Percentiles rank a stretch among this genome's conserved stretches.
Evolutionary conservation across 2,888 invertebrate species (phyloP).

Genomic region (Proisotoma minuta): DNA sequence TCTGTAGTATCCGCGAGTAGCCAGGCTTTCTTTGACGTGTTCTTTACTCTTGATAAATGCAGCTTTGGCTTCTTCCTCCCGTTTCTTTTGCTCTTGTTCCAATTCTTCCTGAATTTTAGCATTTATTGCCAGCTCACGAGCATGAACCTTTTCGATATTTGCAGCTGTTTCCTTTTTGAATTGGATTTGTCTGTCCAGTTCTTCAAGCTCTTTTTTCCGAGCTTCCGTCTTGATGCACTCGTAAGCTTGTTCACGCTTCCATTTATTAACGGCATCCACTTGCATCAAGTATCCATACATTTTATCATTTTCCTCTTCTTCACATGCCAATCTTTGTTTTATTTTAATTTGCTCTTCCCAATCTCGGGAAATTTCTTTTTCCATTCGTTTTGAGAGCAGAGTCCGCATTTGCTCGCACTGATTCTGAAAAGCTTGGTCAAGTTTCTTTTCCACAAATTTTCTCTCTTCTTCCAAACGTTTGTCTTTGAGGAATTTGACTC

Average conservation of each 20-base stretch:
- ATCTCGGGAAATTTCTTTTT: slow-evolving; percentile 40
- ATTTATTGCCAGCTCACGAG: slow-evolving; percentile 30
- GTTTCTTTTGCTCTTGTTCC: slow-evolving; percentile 23
- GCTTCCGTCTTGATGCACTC: slow-evolving; percentile 27
- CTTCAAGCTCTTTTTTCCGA: slow-evolving; percentile 23
- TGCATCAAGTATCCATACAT: slow-evolving; percentile 36
- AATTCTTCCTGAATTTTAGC: slow-evolving; percentile 24
- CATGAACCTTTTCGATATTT: slow-evolving; percentile 19
- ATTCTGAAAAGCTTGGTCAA: slow-evolving; percentile 39
- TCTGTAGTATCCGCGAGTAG: slow-evolving; percentile 39
- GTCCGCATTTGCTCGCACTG: slow-evolving; percentile 42
- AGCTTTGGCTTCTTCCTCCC: slow-evolving; percentile 30
- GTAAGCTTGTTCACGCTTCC: slow-evolving; percentile 36
- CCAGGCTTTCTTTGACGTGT: slow-evolving; percentile 42
- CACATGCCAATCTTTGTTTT: slow-evolving; percentile 40
- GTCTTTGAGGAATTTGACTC: slow-evolving; percentile 30
- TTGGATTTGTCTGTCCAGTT: slow-evolving; percentile 31
- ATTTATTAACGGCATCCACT: slow-evolving; percentile 41
- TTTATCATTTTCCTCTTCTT: slow-evolving; percentile 38
- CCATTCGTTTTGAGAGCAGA: slow-evolving; percentile 33
- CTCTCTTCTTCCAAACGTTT: slow-evolving; percentile 36
- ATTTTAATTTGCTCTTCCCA: slow-evolving; percentile 41
- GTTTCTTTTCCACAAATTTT: slow-evolving; percentile 39
- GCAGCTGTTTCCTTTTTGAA: slow-evolving; percentile 27
- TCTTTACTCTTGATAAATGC: slow-evolving; percentile 25